phyloP scores from a whole-genome alignment of 2,888 invertebrate genomes.

The Pyrgus malvae region DNA sequence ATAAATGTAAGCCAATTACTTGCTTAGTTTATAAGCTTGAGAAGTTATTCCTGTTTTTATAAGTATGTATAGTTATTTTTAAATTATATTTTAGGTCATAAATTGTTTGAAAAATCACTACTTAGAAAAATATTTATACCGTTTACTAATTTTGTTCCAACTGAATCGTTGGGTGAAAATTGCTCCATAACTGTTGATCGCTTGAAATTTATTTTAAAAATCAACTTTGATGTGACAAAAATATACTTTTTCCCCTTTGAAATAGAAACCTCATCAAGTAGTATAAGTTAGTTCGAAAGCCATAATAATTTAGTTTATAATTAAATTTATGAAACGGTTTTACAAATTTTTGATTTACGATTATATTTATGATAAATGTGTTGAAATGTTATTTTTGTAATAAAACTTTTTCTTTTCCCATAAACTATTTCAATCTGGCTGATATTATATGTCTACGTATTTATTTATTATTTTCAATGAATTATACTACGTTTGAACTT shows the following conservation, averaged over 20 bases:
- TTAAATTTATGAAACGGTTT: conserved; percentile 16
- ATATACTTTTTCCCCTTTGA: conserved; percentile 17
- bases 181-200: not conserved
- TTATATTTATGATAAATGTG: not conserved
- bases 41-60: too few relatives aligned
- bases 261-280: conserved; percentile 4
- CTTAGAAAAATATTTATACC: too few relatives aligned
- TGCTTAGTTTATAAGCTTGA: too few relatives aligned
- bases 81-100: too few relatives aligned
- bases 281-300: conserved; percentile 12
- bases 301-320: conserved; percentile 9
- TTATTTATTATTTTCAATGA: too few relatives aligned
- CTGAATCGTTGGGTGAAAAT: not conserved
- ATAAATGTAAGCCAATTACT: too few relatives aligned
- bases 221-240: conserved; percentile 11
- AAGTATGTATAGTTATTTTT: too few relatives aligned
- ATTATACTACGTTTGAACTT: too few relatives aligned
- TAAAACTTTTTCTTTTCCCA: not conserved
- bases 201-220: conserved; percentile 10
- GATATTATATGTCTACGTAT: too few relatives aligned
- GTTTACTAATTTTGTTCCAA: too few relatives aligned
- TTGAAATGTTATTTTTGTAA: conserved; percentile 12
- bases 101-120: too few relatives aligned
- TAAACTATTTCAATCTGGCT: not conserved
- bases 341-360: conserved; percentile 8